phyloP scores from a whole-genome alignment of 1,140 invertebrate genomes.

The Acarapis woodi region DNA sequence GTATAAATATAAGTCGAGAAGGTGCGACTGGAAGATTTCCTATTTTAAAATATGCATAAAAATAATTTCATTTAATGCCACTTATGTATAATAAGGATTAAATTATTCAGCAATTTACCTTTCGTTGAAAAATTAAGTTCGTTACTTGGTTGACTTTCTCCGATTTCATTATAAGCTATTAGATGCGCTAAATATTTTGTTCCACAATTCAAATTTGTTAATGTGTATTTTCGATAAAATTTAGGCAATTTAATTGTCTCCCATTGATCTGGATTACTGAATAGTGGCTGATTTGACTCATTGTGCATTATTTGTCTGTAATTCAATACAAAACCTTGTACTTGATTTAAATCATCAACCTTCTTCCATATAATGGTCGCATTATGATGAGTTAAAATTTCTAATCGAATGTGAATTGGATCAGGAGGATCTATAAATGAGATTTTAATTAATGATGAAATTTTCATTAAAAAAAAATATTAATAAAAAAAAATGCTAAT shows the following conservation, averaged over 20 bases:
- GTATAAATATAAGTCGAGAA: conserved; percentile 12
- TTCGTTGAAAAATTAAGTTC: conserved; percentile 18
- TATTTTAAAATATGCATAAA: conserved; percentile 1
- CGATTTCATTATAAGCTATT: conserved; percentile 18
- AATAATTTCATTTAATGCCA: not conserved
- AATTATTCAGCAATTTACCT: conserved; percentile 16
- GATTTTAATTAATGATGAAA: not conserved
- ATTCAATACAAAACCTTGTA: not conserved
- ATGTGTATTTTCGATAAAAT: conserved; percentile 30
- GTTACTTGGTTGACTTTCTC: conserved; percentile 17
- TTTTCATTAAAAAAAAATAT: not conserved
- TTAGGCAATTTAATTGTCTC: conserved; percentile 27
- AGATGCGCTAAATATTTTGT: conserved; percentile 26
- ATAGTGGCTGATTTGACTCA: too few species aligned
- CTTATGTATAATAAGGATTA: conserved; percentile 3
- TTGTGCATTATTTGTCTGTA: not conserved
- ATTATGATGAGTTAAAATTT: not conserved
- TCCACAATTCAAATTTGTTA: conserved; percentile 41
- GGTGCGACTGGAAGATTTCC: conserved; percentile 13
- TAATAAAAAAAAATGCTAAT: not conserved
- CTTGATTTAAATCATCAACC: not conserved
- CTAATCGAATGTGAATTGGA: not conserved
- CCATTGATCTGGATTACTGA: not conserved
- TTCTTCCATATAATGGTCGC: not conserved
- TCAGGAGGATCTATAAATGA: conserved; percentile 12